These are phyloP conservation scores for Palythoa caribaeorum DNA, from an alignment of 92 coral and sea anemone genomes.

Conservation along the genomic window DNA sequence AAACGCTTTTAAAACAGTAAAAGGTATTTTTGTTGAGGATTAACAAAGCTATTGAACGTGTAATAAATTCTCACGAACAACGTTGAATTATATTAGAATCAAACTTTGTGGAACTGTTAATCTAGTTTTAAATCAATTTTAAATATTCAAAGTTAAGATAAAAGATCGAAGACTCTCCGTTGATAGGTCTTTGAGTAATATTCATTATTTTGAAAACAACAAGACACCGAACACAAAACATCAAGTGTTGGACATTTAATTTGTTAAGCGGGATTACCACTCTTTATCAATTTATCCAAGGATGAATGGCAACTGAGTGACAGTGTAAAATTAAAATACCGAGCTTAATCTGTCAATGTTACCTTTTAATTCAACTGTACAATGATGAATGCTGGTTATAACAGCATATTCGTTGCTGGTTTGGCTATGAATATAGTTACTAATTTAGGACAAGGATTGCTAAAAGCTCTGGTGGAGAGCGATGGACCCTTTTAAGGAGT, in stretches of 20 bases:
- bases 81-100: background rate
- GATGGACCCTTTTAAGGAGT: background rate
- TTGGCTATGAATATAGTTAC: background rate
- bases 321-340: background rate
- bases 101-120: background rate
- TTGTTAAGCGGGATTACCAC: background rate
- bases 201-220: no score
- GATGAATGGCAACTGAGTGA: background rate
- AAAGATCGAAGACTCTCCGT: no score
- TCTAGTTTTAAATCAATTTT: background rate
- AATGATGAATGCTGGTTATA: background rate
- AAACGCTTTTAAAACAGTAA: slow-evolving; percentile 4
- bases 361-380: background rate
- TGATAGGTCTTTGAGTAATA: no score
- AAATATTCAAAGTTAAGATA: background rate
- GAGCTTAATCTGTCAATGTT: background rate
- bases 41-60: slow-evolving; percentile 3
- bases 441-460: background rate
- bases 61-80: slow-evolving; percentile 25
- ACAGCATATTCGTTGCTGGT: background rate
- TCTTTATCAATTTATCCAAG: background rate
- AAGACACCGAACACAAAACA: background rate
- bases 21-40: slow-evolving; percentile 19
- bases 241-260: background rate
- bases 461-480: background rate